phyloP scores from a whole-genome alignment of 2,797 vertebrate species.

The Denticeps clupeoides region DNA sequence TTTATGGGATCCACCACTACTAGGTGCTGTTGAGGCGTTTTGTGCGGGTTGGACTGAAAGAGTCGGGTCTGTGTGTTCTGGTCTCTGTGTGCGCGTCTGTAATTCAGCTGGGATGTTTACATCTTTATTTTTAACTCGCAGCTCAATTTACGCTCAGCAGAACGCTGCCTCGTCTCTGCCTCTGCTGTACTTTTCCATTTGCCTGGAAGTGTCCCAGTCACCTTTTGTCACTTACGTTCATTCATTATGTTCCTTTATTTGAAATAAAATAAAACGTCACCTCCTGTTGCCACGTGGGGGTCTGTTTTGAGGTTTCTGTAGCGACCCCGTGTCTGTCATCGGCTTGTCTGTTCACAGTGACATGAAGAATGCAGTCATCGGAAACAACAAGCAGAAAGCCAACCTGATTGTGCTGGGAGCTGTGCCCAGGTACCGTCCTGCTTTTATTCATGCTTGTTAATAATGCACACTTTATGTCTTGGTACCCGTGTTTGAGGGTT shows the following conservation, averaged over 20 bases:
- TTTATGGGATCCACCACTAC: no score
- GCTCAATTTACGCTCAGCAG: constrained; percentile 53
- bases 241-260: no score
- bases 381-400: constrained; percentile 99
- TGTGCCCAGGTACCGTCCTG: constrained; percentile 76
- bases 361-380: constrained; percentile 99
- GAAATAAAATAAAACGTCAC: no score
- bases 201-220: neutral
- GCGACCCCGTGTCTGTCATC: constrained; percentile 26
- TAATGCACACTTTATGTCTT: neutral
- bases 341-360: constrained; percentile 69
- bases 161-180: constrained; percentile 31
- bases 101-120: constrained; percentile 19
- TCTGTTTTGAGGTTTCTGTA: no score
- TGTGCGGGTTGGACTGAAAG: no score
- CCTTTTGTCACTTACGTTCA: neutral
- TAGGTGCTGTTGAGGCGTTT: no score
- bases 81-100: constrained; percentile 19
- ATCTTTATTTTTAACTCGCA: constrained; percentile 59
- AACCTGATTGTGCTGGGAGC: constrained; percentile 98
- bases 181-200: constrained; percentile 47
- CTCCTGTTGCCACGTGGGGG: no score
- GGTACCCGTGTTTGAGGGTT: no score
- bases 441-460: neutral
- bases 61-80: constrained; percentile 2